These are phyloP conservation scores for Drosophila albomicans DNA, from an alignment of 1,140 invertebrate species.

Conservation along the genomic window DNA sequence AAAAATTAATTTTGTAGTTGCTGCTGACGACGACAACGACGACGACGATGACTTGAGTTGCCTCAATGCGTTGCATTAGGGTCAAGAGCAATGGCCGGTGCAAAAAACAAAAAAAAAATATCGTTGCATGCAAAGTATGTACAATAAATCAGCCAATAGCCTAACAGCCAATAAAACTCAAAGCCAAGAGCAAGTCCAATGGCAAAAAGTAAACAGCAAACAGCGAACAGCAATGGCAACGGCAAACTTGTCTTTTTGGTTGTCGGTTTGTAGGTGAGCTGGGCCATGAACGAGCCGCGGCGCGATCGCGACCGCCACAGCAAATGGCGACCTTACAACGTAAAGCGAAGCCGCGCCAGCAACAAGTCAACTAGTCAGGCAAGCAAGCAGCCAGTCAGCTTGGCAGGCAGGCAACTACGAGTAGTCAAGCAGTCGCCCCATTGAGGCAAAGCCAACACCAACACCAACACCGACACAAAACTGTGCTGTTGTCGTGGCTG, in stretches of 20 bases:
- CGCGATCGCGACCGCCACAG: conserved; percentile 52
- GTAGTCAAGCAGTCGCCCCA: conserved; percentile 12
- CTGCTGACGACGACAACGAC: too few relatives aligned
- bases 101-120: conserved; percentile 16
- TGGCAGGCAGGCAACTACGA: conserved; percentile 1
- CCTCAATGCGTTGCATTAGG: conserved; percentile 49
- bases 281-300: conserved; percentile 73
- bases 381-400: conserved; percentile 2
- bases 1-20: too few relatives aligned
- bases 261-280: conserved; percentile 81
- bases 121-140: conserved; percentile 37
- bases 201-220: conserved; percentile 54
- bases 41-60: too few relatives aligned
- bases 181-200: conserved; percentile 84
- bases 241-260: conserved; percentile 76
- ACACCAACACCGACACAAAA: conserved; percentile 11
- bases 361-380: conserved; percentile 28
- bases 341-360: conserved; percentile 26
- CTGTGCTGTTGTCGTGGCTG: conserved; percentile 44
- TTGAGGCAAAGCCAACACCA: conserved; percentile 2
- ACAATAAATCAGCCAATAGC: conserved; percentile 77
- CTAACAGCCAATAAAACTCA: conserved; percentile 66
- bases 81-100: conserved; percentile 65
- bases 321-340: conserved; percentile 65
- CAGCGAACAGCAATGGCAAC: conserved; percentile 34